These are phyloP conservation scores for Penaeus monodon DNA, from an alignment of 2,888 invertebrate genomes.

Conservation along the genomic window DNA sequence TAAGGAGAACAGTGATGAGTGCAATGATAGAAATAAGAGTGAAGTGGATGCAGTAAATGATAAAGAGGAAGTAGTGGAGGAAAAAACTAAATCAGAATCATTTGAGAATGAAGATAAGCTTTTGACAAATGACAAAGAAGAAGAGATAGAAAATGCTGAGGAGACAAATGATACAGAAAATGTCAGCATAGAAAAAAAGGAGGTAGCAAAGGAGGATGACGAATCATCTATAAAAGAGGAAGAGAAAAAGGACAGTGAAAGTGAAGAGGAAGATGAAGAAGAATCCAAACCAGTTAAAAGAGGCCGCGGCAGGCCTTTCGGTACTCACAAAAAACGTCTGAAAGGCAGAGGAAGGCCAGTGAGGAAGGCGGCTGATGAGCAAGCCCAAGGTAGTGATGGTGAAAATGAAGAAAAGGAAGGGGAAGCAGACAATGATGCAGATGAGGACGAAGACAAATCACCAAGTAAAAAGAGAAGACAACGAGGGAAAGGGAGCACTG, in stretches of 20 bases:
- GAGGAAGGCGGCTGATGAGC: neutral
- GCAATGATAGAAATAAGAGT: slow-evolving; percentile 63
- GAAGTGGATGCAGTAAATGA: slow-evolving; percentile 23
- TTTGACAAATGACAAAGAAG: slow-evolving; percentile 36
- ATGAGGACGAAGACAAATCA: neutral
- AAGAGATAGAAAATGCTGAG: slow-evolving; percentile 63
- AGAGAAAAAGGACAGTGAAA: slow-evolving; percentile 42
- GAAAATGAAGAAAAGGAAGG: slow-evolving; percentile 30
- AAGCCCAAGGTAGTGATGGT: slow-evolving; percentile 8
- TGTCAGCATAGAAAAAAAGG: slow-evolving; percentile 22
- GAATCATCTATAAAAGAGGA: slow-evolving; percentile 4
- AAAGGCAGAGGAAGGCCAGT: slow-evolving; percentile 31
- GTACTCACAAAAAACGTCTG: neutral
- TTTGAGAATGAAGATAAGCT: slow-evolving; percentile 11
- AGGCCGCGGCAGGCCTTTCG: slow-evolving; percentile 39
- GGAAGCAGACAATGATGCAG: neutral
- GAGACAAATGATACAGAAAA: slow-evolving; percentile 19
- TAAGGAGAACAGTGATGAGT: slow-evolving; percentile 57
- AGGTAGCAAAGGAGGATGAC: slow-evolving; percentile 19
- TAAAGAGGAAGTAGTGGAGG: slow-evolving; percentile 40
- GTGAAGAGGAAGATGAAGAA: slow-evolving; percentile 39
- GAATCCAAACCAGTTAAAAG: slow-evolving; percentile 65
- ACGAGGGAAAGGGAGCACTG: slow-evolving; percentile 52
- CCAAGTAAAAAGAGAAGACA: slow-evolving; percentile 35
- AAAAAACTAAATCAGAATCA: slow-evolving; percentile 28